Evolutionary conservation across 2,888 invertebrate genomes (phyloP), one percentile per base, ranked within the genome.

Genomic region (Ormyrus nitidulus): DNA sequence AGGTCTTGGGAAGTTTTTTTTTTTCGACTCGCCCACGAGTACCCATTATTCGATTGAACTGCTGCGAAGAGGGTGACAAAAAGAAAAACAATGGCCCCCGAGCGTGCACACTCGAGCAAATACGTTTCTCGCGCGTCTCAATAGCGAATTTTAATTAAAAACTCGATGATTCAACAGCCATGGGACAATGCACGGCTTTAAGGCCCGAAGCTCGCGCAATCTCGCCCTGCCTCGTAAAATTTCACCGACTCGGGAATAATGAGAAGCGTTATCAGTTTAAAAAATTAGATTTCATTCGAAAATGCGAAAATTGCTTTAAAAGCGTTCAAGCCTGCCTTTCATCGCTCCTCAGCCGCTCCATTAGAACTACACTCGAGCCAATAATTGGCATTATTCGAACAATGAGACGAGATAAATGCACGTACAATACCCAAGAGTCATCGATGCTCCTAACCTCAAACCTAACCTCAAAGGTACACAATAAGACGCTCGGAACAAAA

Each of bases 101-200:
- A 51, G 53, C 34, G 51, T 11, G 48, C 19, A 54, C 44, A 51
- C 49, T 49, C 59, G 5, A 13, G 48, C 4, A 2, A 0, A 49
- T 19, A 44, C 7, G 58, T 51, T 48, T 1, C 9, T 7, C 6
- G 10, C 34, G 54, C 58, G 54, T 54, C 46, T 49, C 65, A 5
- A 9, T 51, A 49, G 34, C 7, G 51, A 71, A 53, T 13, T 62
- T 62, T 62, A 72, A 72, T 72, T 70, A 48, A 70, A 70, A 61
- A 65, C 51, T 65, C 51, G 70, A 70, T 19, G 48, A 69, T 56
- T 34, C 46, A 56, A 6, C 34, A 13, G 7, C 53, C 5, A 7
- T 51, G 8, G 19, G 10, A 51, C 49, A 65, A 51, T 49, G 19
- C 51, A 19, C 51, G 8, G 51, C 19, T 51, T 51, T 19, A 34